Evolutionary conservation across 2,888 invertebrate species (phyloP), one percentile per base, ranked within the genome.

Genomic region (Orthosia gothica): DNA sequence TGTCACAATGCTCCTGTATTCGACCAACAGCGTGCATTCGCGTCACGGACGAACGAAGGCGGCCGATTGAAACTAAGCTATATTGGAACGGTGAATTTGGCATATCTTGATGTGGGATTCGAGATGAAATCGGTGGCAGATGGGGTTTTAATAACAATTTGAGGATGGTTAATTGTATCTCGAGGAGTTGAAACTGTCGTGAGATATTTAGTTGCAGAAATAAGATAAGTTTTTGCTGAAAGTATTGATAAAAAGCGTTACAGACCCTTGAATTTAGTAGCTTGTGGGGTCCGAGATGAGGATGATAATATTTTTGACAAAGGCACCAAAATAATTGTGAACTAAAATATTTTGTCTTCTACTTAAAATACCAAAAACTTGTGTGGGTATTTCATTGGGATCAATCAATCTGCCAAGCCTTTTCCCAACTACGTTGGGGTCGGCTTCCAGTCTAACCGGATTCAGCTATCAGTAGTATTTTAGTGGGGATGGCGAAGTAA

Each of bases 31-130:
- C 52, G 68, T 47, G 85, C 55, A 84, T 81, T 87, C 84, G 55
- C 63, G 57, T 84, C 85, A 87, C 87, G 84, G 71, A 85, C 68
- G 68, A 69, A 54, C 52, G 83, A 70, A 85, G 86, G 73, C 72
- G 75, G 75, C 71, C 86, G 75, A 83, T 76, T 87, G 85, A 83
- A 87, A 85, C 85, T 83, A 85, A 85, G 86, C 85, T 86, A 78
- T 78, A 83, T 85, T 85, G 83, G 68, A 85, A 67, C 66, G 70
- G 58, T 76, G 83, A 80, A 76, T 85, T 83, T 74, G 66, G 74
- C 62, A 72, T 74, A 62, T 63, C 83, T 67, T 70, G 82, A 85
- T 87, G 74, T 67, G 63, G 16, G 67, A 74, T 77, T 72, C 64
- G 64, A 23, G 12, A 59, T 62, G n/a, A 11, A 32, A 74, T 13